Evolutionary conservation across 1,140 invertebrate genomes (phyloP).

Genomic region (Augochlora pura): DNA sequence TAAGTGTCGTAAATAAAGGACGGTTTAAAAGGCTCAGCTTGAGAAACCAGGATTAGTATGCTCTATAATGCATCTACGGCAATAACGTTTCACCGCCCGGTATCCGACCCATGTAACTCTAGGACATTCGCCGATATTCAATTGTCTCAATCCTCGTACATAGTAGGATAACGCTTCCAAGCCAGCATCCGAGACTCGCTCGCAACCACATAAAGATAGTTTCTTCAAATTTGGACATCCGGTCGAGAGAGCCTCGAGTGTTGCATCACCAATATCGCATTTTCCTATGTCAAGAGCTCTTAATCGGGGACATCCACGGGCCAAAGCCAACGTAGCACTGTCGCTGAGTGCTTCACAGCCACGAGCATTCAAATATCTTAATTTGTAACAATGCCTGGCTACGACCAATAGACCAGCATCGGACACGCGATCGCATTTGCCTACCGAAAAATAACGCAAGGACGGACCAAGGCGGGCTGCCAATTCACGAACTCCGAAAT

Average conservation of each 20-base stretch:
- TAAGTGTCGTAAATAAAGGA: constrained; percentile 17
- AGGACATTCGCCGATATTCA: constrained; percentile 94
- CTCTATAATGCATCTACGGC: constrained; percentile 94
- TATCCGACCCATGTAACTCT: constrained; percentile 93
- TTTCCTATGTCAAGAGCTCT: constrained; percentile 94
- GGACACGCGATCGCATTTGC: constrained; percentile 92
- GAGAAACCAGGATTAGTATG: constrained; percentile 96
- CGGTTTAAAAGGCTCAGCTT: constrained; percentile 59
- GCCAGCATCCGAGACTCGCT: constrained; percentile 92
- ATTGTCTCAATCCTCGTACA: constrained; percentile 91
- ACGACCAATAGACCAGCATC: constrained; percentile 93
- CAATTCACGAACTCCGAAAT: constrained; percentile 94
- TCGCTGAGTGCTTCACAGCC: constrained; percentile 96
- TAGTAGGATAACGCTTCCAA: constrained; percentile 93
- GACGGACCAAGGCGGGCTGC: constrained; percentile 90
- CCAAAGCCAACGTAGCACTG: constrained; percentile 91
- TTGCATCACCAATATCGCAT: constrained; percentile 94
- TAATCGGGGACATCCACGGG: constrained; percentile 90
- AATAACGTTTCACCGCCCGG: constrained; percentile 93
- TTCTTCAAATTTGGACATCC: constrained; percentile 95
- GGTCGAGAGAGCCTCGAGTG: constrained; percentile 90
- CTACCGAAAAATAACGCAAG: constrained; percentile 91
- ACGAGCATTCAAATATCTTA: constrained; percentile 93
- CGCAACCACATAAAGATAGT: constrained; percentile 93
- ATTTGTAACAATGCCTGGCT: constrained; percentile 92